Evolutionary conservation across 1,140 invertebrate genomes (phyloP).

Genomic region (Atta texana): DNA sequence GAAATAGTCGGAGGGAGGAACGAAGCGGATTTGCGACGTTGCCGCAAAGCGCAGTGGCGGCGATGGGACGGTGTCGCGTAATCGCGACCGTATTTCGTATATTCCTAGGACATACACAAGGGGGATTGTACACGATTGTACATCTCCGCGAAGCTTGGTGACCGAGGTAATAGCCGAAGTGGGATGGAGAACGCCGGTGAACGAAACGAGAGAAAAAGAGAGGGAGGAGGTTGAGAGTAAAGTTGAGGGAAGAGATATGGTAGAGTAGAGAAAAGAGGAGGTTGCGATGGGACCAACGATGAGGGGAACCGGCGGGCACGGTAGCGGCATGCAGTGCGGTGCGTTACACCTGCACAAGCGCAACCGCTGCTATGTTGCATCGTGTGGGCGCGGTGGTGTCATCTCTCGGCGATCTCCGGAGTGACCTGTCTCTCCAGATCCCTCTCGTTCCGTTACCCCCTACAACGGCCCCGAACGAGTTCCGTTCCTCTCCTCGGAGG

Average conservation of each 20-base stretch:
- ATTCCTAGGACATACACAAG: slow-evolving; percentile 71
- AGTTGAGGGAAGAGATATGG: not conserved
- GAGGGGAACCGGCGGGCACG: slow-evolving; percentile 23
- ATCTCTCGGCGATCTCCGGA: slow-evolving; percentile 83
- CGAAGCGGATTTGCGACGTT: slow-evolving; percentile 77
- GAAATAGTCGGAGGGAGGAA: slow-evolving; percentile 48
- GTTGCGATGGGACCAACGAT: slow-evolving; percentile 35
- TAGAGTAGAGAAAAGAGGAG: not conserved
- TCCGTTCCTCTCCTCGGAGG: slow-evolving; percentile 78
- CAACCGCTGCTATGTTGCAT: slow-evolving; percentile 73
- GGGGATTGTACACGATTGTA: slow-evolving; percentile 61
- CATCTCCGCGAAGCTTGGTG: slow-evolving; percentile 60
- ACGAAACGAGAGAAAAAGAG: slow-evolving; percentile 36
- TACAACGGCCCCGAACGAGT: slow-evolving; percentile 70
- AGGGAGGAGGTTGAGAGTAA: slow-evolving; percentile 41
- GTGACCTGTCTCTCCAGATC: slow-evolving; percentile 73
- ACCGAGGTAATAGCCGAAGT: slow-evolving; percentile 34
- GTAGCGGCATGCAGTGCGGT: slow-evolving; percentile 61
- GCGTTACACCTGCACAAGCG: slow-evolving; percentile 81
- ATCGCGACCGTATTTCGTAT: slow-evolving; percentile 78
- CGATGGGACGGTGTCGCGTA: slow-evolving; percentile 70
- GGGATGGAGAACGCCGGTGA: slow-evolving; percentile 38
- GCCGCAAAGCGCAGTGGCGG: slow-evolving; percentile 69
- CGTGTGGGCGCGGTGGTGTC: slow-evolving; percentile 82
- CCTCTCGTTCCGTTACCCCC: slow-evolving; percentile 24